These are phyloP conservation scores for Bos javanicus DNA, from an alignment of 2,113 vertebrate genomes.

Conservation along the genomic window DNA sequence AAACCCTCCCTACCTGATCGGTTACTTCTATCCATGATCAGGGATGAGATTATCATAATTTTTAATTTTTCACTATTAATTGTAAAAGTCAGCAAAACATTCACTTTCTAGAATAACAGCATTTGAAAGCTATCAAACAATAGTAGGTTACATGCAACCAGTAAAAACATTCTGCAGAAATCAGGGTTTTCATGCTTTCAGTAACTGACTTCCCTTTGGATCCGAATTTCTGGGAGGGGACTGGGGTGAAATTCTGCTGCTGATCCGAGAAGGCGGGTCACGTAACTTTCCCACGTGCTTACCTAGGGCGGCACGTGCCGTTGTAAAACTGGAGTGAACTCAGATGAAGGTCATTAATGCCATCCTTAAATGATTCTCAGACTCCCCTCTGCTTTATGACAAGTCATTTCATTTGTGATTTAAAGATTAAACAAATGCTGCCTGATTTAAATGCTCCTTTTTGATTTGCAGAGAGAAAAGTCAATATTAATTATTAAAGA, in stretches of 20 bases:
- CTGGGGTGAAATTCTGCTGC: constrained; percentile 81
- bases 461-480: background rate
- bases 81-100: background rate
- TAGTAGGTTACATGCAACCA: accelerated
- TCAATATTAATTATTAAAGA: background rate
- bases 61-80: background rate
- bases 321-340: constrained; percentile 81
- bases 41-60: background rate
- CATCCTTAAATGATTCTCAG: background rate
- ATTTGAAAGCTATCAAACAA: background rate
- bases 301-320: constrained; percentile 78
- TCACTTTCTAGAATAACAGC: background rate
- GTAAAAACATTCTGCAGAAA: background rate
- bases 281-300: constrained; percentile 84
- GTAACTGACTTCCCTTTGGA: constrained; percentile 73
- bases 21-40: background rate
- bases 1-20: background rate
- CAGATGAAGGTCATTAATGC: constrained; percentile 56
- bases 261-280: constrained; percentile 80
- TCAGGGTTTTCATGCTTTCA: background rate
- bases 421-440: background rate
- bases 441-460: background rate
- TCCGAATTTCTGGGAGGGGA: constrained; percentile 74
- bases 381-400: background rate
- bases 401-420: background rate